Evolutionary conservation across 2,888 invertebrate genomes (phyloP).

Genomic region (Drosophila basisetae): DNA sequence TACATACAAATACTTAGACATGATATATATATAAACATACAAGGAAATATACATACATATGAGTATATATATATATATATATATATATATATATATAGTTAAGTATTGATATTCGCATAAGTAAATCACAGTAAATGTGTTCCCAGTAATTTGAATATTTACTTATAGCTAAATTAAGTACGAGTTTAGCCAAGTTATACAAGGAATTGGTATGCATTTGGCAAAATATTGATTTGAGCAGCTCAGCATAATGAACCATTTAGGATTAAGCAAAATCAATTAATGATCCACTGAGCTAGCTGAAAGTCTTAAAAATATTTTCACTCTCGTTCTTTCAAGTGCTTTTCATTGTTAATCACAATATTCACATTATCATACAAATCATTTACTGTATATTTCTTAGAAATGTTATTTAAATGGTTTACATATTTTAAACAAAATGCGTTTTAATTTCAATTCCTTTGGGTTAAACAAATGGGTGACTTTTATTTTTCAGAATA

Average conservation of each 20-base stretch:
- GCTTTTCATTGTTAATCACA: slow-evolving; percentile 41
- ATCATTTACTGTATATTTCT: slow-evolving; percentile 60
- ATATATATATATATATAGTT: slow-evolving; percentile 37
- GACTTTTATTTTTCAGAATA: neutral
- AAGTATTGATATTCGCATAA: slow-evolving; percentile 48
- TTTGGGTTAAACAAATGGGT: neutral
- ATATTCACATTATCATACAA: slow-evolving; percentile 34
- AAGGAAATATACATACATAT: slow-evolving; percentile 5
- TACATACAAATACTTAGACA: slow-evolving; percentile 22
- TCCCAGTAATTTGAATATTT: slow-evolving; percentile 36
- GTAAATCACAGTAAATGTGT: slow-evolving; percentile 46
- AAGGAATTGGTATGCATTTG: slow-evolving; percentile 53
- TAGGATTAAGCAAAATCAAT: slow-evolving; percentile 17
- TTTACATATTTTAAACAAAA: slow-evolving; percentile 55
- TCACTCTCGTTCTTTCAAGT: slow-evolving; percentile 37
- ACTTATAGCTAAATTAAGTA: slow-evolving; percentile 28
- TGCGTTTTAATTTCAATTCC: slow-evolving; percentile 7
- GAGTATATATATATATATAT: slow-evolving; percentile 26
- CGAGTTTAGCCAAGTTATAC: slow-evolving; percentile 46
- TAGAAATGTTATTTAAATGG: slow-evolving; percentile 62
- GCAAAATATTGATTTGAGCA: slow-evolving; percentile 23
- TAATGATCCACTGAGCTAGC: slow-evolving; percentile 18
- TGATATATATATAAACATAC: slow-evolving; percentile 9
- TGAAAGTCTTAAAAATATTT: slow-evolving; percentile 28
- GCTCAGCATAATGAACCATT: slow-evolving; percentile 16